Base-by-base conservation (phyloP, 2,888 invertebrate genomes). In the Microdon myrmicae region DNA sequence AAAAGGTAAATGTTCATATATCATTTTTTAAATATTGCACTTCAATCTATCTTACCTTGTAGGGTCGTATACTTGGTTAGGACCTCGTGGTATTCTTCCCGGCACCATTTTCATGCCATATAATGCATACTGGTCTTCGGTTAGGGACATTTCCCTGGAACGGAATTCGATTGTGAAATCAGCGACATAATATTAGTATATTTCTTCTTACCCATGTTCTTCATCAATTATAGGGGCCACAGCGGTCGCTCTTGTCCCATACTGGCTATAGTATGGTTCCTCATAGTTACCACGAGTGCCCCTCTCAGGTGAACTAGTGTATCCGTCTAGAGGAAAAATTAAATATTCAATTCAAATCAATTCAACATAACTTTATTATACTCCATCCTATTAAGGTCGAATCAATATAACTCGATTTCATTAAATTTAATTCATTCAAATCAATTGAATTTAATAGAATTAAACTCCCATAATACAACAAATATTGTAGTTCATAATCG, bases 181-280 rank as follows among this genome's bases (percentile, higher is more conserved):
- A 41, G 49, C 37, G 35, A 43, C 23, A 31, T 19, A 2, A 8
- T 5, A 3, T 25, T 43, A 41, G 31, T 14, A 9, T 19, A 20
- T 14, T 26, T 4, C 3, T 16, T 67, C 68, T 64, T 59, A 78
- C 79, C 76, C 87, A 56, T 91, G 85, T 81, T 95, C 94, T 77
- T 94, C 94, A 74, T 95, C 95, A 69, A 96, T 94, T 53, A 94
- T 89, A 3, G 95, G 94, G 4, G 94, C 92, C 60, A 93, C 92
- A 32, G 84, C 84, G 1, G 84, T 73, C 2, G 85, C 81, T 20
- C 85, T 77, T 4, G 86, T 87, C 4, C 87, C 86, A 75, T 89
- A 93, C 74, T 91, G 91, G 39, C 90, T 86, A 73, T 92, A 93
- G 80, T 92, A 93, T 0, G 92, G 92, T 73, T 94, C 94, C 74